Percentiles rank a stretch among this genome's conserved stretches.
Conservation (phyloP, 53 echinoderm and acorn worm genomes). For the Echinometra lucunter region DNA sequence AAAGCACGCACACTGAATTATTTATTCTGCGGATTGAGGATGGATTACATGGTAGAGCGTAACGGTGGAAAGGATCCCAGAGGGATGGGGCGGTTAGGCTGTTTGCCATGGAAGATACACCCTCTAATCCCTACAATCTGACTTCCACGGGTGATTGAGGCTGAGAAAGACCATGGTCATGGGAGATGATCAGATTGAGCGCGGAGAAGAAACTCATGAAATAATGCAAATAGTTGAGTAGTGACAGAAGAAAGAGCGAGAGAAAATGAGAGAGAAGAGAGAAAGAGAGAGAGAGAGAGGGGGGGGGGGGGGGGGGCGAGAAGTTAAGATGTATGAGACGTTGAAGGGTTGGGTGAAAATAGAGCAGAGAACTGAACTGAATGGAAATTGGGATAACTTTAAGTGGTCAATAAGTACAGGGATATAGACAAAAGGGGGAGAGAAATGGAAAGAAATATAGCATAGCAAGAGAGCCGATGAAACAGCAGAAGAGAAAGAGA, state of each 20-base stretch:
- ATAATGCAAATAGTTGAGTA: no score
- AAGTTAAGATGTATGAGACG: no score
- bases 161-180: conserved; percentile 3
- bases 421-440: neutral
- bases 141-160: conserved; percentile 10
- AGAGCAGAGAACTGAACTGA: neutral
- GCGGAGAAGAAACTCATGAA: neutral
- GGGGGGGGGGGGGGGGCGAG: neutral
- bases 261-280: no score
- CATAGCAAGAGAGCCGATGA: no score
- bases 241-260: neutral
- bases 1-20: conserved; percentile 44
- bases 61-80: conserved; percentile 18
- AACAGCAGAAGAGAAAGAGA: neutral
- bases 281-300: neutral
- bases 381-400: no score
- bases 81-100: conserved; percentile 49
- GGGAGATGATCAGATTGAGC: neutral
- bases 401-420: neutral
- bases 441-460: neutral
- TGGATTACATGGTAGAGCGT: conserved; percentile 58
- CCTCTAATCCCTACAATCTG: conserved; percentile 52
- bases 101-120: conserved; percentile 52
- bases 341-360: neutral
- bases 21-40: conserved; percentile 58